These are phyloP conservation scores for Eupithecia centaureata DNA, from an alignment of 2,888 invertebrate genomes.

Conservation along the genomic window DNA sequence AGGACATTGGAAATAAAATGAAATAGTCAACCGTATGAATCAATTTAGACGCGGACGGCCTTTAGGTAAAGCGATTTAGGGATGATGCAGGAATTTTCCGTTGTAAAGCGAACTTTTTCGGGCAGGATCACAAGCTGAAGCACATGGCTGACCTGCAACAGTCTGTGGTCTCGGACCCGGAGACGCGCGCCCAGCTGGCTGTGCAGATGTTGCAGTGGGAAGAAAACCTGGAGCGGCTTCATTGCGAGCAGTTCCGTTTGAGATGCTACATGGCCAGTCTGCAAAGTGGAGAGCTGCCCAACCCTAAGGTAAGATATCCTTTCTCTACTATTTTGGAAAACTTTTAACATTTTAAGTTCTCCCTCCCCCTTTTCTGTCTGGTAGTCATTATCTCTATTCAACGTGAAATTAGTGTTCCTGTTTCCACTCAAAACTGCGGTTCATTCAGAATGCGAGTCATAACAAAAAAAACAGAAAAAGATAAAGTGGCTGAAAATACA, in stretches of 20 bases:
- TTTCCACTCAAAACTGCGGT: neutral
- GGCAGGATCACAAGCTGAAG: constrained; percentile 97
- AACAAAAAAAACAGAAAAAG: neutral
- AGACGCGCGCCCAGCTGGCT: constrained; percentile 95
- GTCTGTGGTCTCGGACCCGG: constrained; percentile 97
- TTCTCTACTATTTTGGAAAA: neutral
- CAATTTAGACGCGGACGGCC: constrained; percentile 5
- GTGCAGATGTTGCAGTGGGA: constrained; percentile 98
- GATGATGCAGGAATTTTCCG: neutral
- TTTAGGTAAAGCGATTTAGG: constrained; percentile 6
- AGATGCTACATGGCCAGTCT: constrained; percentile 98
- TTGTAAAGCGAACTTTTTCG: constrained; percentile 21
- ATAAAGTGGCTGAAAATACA: neutral
- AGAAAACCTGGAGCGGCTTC: constrained; percentile 97
- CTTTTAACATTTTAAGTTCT: neutral
- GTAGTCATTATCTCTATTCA: neutral
- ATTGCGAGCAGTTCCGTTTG: constrained; percentile 98
- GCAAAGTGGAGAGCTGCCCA: constrained; percentile 97
- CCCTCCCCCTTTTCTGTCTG: too few species aligned
- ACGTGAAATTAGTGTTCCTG: neutral
- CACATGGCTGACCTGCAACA: constrained; percentile 99
- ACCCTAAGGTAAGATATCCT: constrained; percentile 91
- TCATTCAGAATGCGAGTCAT: neutral
- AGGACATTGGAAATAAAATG: constrained; percentile 22
- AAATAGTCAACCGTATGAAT: constrained; percentile 13